phyloP scores from a whole-genome alignment of 2,113 vertebrate species.

The Caloenas nicobarica region DNA sequence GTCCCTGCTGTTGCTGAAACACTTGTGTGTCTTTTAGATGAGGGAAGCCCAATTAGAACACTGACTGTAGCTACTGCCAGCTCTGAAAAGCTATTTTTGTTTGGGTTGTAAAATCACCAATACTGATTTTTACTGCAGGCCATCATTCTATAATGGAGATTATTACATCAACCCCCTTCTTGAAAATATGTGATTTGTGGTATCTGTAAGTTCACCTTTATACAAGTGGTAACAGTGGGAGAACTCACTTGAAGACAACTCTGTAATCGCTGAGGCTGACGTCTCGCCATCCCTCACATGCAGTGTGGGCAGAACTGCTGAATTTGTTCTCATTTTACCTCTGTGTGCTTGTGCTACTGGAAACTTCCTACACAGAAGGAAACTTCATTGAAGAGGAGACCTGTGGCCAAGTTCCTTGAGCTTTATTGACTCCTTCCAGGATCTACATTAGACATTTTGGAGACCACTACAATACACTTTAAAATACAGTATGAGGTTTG shows the following conservation, averaged over 20 bases:
- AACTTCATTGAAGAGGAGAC: background rate
- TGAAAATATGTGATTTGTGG: background rate
- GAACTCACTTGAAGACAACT: background rate
- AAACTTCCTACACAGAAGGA: background rate
- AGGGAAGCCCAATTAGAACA: background rate
- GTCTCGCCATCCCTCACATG: background rate
- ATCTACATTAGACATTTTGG: background rate
- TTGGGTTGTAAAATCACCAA: background rate
- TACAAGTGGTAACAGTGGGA: background rate
- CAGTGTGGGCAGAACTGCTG: background rate
- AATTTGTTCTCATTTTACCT: background rate
- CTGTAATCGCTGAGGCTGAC: background rate
- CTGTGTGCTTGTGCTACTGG: background rate
- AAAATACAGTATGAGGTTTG: background rate
- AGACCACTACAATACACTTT: background rate
- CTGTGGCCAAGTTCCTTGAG: background rate
- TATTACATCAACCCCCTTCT: background rate
- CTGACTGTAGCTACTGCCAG: background rate
- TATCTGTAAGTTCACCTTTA: background rate
- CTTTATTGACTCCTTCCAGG: background rate
- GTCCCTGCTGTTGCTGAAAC: background rate
- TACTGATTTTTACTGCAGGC: background rate
- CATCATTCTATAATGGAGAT: background rate
- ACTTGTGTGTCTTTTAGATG: background rate
- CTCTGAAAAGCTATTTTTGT: conserved; percentile 1